phyloP scores from a whole-genome alignment of 2,888 invertebrate species.

The Tetrapedia diversipes region DNA sequence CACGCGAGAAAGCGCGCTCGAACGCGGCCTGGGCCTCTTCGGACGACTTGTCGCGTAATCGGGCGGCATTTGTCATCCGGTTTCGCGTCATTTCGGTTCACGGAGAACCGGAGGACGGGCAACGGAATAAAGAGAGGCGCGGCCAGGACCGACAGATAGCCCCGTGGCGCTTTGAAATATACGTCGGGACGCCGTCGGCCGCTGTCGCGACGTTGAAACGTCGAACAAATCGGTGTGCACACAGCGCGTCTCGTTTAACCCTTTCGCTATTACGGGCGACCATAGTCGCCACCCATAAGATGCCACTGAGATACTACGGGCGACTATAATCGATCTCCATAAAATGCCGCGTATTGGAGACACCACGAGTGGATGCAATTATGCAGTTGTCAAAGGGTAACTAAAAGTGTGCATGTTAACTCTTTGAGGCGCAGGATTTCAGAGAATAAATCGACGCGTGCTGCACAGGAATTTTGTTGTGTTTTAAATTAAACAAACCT shows the following conservation, averaged over 20 bases:
- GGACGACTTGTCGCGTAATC: constrained; percentile 70
- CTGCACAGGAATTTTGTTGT: too few species aligned
- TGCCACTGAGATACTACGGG: too few species aligned
- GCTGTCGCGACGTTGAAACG: constrained; percentile 51
- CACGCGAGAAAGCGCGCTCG: constrained; percentile 38
- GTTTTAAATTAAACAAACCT: too few species aligned
- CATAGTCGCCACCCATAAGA: too few species aligned
- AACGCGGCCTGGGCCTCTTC: constrained; percentile 49
- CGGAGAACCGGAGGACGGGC: constrained; percentile 27
- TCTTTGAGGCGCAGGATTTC: too few species aligned
- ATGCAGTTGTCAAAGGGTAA: too few species aligned
- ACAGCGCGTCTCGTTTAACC: constrained; percentile 58
- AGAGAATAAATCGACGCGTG: too few species aligned
- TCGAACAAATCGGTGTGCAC: constrained; percentile 57
- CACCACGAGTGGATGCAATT: too few species aligned
- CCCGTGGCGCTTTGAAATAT: constrained; percentile 61
- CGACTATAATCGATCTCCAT: too few species aligned
- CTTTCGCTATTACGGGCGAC: too few species aligned
- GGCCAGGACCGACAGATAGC: constrained; percentile 42
- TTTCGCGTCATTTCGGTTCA: constrained; percentile 57
- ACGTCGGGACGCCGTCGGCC: constrained; percentile 38
- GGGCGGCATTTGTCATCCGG: constrained; percentile 67
- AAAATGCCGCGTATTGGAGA: too few species aligned
- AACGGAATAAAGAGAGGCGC: constrained; percentile 43
- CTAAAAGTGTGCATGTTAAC: too few species aligned